Base-by-base conservation (phyloP, 2,888 invertebrate genomes). In the Petrophora chlorosata region DNA sequence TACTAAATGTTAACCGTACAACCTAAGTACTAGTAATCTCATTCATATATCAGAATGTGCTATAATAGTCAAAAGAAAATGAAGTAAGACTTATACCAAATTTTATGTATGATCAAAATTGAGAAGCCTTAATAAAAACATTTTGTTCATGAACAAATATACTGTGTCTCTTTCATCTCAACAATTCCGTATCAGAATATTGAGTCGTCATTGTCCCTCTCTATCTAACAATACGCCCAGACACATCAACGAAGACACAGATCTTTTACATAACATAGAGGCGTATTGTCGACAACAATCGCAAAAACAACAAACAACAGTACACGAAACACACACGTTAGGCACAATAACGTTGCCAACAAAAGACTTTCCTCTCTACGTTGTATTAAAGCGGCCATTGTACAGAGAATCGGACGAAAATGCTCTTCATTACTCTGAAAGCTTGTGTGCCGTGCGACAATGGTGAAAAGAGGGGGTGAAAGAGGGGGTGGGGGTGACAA, bases 401-500 rank as follows among this genome's bases (percentile, higher is more conserved):
- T 90, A 71, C 47, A 73, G 80, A 68, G 83, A 90, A 90, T 91
- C 89, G 90, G 88, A 90, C 90, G 89, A 90, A 91, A 91, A 90
- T 90, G 88, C 90, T 91, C 90, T 91, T 91, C 91, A 91, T 91
- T 91, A 91, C 87, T 84, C 82, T 90, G 90, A 91, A 90, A 91
- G 90, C 90, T 88, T 84, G 86, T 85, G 84, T 89, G 86, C 86
- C 80, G 79, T 84, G 81, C 84, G 84, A 90, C 90, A 90, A 90
- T 89, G 79, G 83, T 64, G 74, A 72, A 73, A 66, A 61, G 71
- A 72, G 73, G 73, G 70, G 68, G 47, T 19, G 54, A 49, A 36
- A 38, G n/a, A n/a, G 29, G 60, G 66, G 64, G 56, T 56, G 63
- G 70, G 67, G 71, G 69, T 70, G 62, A 88, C 85, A 85, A 86